Base-by-base conservation (phyloP, 2,888 invertebrate species). In the Rambutsinella grinnellia region DNA sequence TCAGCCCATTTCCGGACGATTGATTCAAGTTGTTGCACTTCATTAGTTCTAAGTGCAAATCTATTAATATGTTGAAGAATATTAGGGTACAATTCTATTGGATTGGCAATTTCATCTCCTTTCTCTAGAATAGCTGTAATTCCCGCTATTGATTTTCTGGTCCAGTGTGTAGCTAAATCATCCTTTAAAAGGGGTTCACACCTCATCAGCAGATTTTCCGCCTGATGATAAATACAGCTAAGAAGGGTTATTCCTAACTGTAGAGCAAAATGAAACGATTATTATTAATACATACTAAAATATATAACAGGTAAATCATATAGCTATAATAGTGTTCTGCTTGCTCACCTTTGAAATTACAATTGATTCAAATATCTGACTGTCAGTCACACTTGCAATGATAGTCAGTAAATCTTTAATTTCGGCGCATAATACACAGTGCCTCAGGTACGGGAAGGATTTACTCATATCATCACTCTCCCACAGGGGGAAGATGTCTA, bases 371-470 rank as follows among this genome's bases (percentile, higher is more conserved):
- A 56, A 76, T n/a, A 70, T 51, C 2, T 63, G 53, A 62, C 65
- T 76, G 17, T 71, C 76, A 8, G 61, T 66, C 5, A 76, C 63
- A 44, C 47, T n/a, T 17, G 49, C 60, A 17, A 76, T 56, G 13
- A 76, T n/a, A 6, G 70, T 70, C 3, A 76, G 62, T 44, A 76
- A 70, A 47, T 76, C 70, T 26, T 62, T 27, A 54, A 79, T 74
- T 62, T 81, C 78, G 0, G 78, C 76, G 23, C 71, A 54, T 10
- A 81, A 44, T 53, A 81, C 75, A 54, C 79, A 79, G 21, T 81
- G 81, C 36, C 81, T 76, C 67, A 81, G 79, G 70, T 79, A 81
- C 51, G 81, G 81, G 36, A 77, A 81, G 24, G 78, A 78, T 46
- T 78, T 79, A 2, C 78, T 78, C 53, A 79, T 75, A 60, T 79